A percentile compares a stretch with the other conserved stretches of the same genome.
Conservation (phyloP, 2,113 vertebrate species). For the Calcarius ornatus region DNA sequence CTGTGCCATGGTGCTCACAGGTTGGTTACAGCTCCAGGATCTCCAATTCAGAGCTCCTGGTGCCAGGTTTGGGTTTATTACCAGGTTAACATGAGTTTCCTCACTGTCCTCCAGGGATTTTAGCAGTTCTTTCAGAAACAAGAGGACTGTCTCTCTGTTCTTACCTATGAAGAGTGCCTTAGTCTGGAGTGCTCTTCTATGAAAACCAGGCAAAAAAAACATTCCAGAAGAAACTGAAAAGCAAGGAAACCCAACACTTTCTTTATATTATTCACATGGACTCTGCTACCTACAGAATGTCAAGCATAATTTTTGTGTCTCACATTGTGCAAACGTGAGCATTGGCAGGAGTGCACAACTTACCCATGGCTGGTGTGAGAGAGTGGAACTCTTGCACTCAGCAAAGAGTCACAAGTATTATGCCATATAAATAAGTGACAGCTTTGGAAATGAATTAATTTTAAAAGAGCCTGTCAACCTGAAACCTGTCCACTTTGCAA, state of each 20-base stretch:
- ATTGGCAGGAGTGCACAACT: neutral
- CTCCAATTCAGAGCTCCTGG: neutral
- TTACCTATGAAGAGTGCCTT: neutral
- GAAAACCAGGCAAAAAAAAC: neutral
- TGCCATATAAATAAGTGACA: neutral
- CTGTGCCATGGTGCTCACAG: neutral
- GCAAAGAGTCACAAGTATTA: neutral
- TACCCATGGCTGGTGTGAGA: neutral
- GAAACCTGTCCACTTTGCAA: neutral
- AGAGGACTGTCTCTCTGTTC: neutral
- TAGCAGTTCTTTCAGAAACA: neutral
- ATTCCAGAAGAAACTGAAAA: neutral
- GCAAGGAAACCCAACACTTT: neutral
- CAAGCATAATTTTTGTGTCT: neutral
- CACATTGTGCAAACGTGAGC: slow-evolving; percentile 4
- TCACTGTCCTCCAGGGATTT: neutral
- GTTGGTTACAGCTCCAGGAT: neutral
- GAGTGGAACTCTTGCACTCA: neutral
- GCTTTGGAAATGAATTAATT: neutral
- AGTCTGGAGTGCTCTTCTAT: neutral
- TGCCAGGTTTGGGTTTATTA: neutral
- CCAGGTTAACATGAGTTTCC: neutral
- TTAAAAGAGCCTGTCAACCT: neutral
- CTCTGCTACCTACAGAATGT: neutral
- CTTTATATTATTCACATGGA: neutral